phyloP scores from a whole-genome alignment of 2,797 vertebrate genomes.

The Hapalemur alaotrensis region DNA sequence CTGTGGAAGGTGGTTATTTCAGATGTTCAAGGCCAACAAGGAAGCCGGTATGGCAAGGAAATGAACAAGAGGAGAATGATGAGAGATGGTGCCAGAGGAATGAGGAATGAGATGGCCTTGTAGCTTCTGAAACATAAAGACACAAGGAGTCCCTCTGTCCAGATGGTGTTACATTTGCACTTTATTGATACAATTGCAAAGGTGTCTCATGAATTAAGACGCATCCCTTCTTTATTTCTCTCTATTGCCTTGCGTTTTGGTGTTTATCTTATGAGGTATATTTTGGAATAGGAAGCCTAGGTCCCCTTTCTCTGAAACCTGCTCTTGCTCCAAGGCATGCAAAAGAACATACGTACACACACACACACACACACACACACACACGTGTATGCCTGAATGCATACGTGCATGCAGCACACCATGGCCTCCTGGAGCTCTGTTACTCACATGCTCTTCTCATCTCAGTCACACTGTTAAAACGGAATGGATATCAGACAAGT shows the following conservation, averaged over 20 bases:
- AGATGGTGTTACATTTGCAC: background rate
- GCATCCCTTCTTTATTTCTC: background rate
- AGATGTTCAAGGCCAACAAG: background rate
- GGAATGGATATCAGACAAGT: background rate
- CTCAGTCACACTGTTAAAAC: too few relatives aligned
- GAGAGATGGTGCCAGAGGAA: background rate
- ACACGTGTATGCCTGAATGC: too few relatives aligned
- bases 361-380: too few relatives aligned
- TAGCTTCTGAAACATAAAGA: background rate
- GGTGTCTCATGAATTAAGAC: background rate
- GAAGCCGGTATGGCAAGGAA: background rate
- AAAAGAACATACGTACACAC: too few relatives aligned
- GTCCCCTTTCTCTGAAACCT: background rate
- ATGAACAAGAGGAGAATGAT: too few relatives aligned
- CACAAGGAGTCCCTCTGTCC: background rate
- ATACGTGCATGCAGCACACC: background rate
- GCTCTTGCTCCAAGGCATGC: background rate
- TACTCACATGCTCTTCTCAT: background rate
- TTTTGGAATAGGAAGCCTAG: background rate
- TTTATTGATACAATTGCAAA: background rate
- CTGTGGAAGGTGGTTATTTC: background rate
- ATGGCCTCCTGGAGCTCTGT: background rate
- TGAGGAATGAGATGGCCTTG: background rate
- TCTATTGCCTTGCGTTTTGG: background rate
- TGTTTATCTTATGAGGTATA: background rate